These are phyloP conservation scores for Lepidurus apus DNA, from an alignment of 1,140 invertebrate genomes.

Conservation along the genomic window DNA sequence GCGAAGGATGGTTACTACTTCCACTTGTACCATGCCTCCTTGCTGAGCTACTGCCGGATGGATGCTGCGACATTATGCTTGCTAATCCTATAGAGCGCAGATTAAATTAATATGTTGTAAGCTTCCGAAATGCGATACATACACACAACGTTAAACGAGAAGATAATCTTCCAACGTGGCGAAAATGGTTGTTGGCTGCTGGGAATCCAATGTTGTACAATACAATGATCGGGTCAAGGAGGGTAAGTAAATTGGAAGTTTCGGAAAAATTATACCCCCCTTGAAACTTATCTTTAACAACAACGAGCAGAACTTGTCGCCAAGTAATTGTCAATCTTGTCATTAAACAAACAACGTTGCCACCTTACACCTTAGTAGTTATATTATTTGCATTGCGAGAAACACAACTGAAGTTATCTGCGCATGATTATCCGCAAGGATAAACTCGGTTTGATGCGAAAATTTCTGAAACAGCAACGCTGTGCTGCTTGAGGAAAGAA, in stretches of 20 bases:
- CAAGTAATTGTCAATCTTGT: not conserved
- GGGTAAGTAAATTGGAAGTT: not conserved
- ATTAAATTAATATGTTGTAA: not conserved
- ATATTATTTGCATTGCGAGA: too few species aligned
- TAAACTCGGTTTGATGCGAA: too few species aligned
- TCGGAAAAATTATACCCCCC: not conserved
- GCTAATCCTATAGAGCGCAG: too few species aligned
- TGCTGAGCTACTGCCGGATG: not conserved
- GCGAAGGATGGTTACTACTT: not conserved
- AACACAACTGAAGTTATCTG: too few species aligned
- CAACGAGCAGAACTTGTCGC: not conserved
- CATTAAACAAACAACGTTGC: constrained; percentile 15
- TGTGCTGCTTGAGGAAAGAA: too few species aligned
- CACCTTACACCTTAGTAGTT: not conserved
- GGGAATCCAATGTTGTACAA: not conserved
- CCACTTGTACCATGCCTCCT: not conserved
- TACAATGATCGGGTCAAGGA: not conserved
- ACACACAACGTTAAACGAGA: not conserved
- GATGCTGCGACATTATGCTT: constrained; percentile 3
- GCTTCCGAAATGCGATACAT: not conserved
- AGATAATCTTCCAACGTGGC: not conserved
- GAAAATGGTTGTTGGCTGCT: not conserved
- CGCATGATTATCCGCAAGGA: too few species aligned
- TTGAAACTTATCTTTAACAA: not conserved
- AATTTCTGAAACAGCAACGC: too few species aligned